Conservation (phyloP, 2,888 invertebrate genomes). For the Tillus elongatus region DNA sequence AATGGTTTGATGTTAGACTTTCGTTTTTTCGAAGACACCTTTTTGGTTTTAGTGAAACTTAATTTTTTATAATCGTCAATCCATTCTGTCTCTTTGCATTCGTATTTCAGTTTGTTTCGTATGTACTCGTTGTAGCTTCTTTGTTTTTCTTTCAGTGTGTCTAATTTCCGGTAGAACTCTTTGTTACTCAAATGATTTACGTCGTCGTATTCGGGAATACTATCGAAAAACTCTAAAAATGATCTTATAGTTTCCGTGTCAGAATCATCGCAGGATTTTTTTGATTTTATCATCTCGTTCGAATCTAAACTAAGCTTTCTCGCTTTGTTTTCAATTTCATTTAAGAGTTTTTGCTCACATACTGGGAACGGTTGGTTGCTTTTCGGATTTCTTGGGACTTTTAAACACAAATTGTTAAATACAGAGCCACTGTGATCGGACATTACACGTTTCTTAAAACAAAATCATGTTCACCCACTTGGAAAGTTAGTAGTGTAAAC, state of each 20-base stretch:
- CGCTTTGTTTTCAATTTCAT: constrained; percentile 33
- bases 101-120: constrained; percentile 28
- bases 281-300: constrained; percentile 24
- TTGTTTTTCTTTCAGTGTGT: constrained; percentile 57
- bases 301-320: constrained; percentile 29
- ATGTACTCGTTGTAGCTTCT: constrained; percentile 40
- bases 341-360: constrained; percentile 52
- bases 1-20: constrained; percentile 29
- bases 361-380: constrained; percentile 62
- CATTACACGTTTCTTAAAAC: too few relatives aligned
- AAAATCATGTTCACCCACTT: too few relatives aligned
- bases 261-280: constrained; percentile 37
- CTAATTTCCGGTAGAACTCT: constrained; percentile 65
- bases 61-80: constrained; percentile 37
- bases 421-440: constrained; percentile 48
- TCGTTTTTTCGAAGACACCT: constrained; percentile 16
- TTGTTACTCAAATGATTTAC: constrained; percentile 64
- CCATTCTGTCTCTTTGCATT: constrained; percentile 31
- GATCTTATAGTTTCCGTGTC: constrained; percentile 48
- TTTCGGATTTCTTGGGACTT: constrained; percentile 61
- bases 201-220: constrained; percentile 72
- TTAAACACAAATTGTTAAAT: constrained; percentile 63
- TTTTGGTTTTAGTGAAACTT: constrained; percentile 22
- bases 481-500: too few relatives aligned
- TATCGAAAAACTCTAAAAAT: constrained; percentile 63